Base-by-base conservation (phyloP, 30 jellyfish, hydroid and myxozoan genomes). In the Hydractinia symbiolongicarpus region DNA sequence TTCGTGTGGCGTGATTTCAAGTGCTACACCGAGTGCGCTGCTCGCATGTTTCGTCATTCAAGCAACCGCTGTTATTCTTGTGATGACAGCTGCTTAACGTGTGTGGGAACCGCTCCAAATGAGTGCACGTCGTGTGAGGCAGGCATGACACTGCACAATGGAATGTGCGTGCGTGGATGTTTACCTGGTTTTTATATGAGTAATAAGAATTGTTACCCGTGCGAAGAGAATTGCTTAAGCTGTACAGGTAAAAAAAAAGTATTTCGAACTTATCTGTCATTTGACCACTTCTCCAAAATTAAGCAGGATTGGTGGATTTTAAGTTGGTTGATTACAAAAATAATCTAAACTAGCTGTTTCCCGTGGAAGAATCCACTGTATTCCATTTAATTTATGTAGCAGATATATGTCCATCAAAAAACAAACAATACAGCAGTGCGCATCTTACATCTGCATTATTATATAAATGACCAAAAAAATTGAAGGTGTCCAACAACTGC, bases 71-170 rank as follows among this genome's bases (percentile, higher is more conserved):
- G 98, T 61, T 72, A 72, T 14, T 52, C 56, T 1, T 91, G 98
- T 66, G 76, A 78, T 81, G 84, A 71, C 4, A 68, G 66, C 21
- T 91, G 98, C 56, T 58, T 73, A 75, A 76, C 86, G 10, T 91
- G 98, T 70, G 80, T 19, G 52, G 98, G 96, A 21, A 86, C 94
- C 11, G 79, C 93, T 19, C 83, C 82, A 15, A 79, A 61, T 72
- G 86, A 86, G 79, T 91, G 98, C 71, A 82, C 95, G 4, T 52
- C 95, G 0, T 91, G 98, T 75, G 67, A 52, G 57, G 67, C 60
- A 20, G 87, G 87, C 11, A 60, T 79, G 72, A 79, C 83, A 16
- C 40, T 79, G 8, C 50, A 79, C 64, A 79, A 79, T 10, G 83
- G 83, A 7, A 79, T 79, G 83, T 79, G 87, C 56, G 44, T 40